Conservation (phyloP, 2,113 vertebrate species). For the Agelaius tricolor region DNA sequence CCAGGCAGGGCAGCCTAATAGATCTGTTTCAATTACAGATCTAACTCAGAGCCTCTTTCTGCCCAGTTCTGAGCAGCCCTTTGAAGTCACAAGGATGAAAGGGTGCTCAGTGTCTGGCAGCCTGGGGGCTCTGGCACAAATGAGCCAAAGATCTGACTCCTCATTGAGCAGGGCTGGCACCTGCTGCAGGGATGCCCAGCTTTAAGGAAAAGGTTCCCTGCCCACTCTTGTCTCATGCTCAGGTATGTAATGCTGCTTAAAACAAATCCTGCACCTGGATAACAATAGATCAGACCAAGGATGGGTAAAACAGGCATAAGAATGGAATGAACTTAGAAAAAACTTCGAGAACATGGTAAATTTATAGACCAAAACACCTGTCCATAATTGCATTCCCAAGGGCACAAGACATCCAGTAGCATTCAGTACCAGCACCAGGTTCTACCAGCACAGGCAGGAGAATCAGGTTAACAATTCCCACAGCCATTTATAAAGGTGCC, state of each 20-base stretch:
- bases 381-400: background rate
- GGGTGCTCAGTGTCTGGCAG: background rate
- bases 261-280: background rate
- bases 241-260: background rate
- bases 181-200: background rate
- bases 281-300: background rate
- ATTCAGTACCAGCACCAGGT: background rate
- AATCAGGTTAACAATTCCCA: background rate
- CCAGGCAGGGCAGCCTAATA: background rate
- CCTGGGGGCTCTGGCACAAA: background rate
- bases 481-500: background rate
- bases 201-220: background rate
- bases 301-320: background rate
- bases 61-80: background rate
- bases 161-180: fast-evolving
- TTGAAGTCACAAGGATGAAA: constrained; percentile 3
- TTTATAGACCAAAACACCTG: background rate
- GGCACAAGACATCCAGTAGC: background rate
- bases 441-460: background rate
- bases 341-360: background rate
- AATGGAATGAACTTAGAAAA: background rate
- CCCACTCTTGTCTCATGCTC: background rate
- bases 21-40: background rate
- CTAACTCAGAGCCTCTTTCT: background rate
- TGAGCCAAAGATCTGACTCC: background rate